Percentiles rank a stretch among this genome's conserved stretches.
These are phyloP conservation scores for Epizoanthus rinbou DNA, from an alignment of 92 coral and sea anemone genomes.

Conservation along the genomic window DNA sequence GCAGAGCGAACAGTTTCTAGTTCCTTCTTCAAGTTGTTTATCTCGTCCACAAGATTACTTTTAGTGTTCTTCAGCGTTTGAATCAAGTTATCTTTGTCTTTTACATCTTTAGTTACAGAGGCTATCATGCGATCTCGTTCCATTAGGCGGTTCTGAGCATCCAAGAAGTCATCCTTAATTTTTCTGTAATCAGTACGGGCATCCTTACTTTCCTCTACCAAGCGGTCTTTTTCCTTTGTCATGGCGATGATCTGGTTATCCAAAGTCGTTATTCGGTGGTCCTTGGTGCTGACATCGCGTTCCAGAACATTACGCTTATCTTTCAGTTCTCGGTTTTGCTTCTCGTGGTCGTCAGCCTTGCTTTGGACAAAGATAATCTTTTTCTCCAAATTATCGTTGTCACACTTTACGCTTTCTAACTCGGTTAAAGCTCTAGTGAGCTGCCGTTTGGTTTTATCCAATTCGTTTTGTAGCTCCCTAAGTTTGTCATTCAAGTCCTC, in stretches of 20 bases:
- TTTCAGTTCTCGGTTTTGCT: conserved; percentile 72
- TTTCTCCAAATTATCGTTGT: conserved; percentile 79
- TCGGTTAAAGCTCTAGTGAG: conserved; percentile 55
- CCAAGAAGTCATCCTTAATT: conserved; percentile 77
- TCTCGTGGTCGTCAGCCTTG: conserved; percentile 66
- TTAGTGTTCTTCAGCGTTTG: conserved; percentile 80
- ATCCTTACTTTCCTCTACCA: conserved; percentile 65
- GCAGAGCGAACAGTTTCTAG: conserved; percentile 79
- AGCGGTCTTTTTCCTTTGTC: conserved; percentile 80
- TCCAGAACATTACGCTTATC: conserved; percentile 77
- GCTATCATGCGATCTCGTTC: conserved; percentile 83
- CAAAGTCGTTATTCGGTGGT: conserved; percentile 72
- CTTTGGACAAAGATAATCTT: conserved; percentile 58
- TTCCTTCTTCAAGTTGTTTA: conserved; percentile 76
- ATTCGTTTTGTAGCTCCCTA: conserved; percentile 75
- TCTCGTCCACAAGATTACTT: conserved; percentile 67
- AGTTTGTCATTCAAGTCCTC: conserved; percentile 82
- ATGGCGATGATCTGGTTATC: conserved; percentile 76
- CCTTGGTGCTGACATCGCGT: conserved; percentile 72
- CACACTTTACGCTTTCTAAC: conserved; percentile 64
- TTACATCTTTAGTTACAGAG: conserved; percentile 74
- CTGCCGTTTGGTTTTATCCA: conserved; percentile 85
- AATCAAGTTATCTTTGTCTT: conserved; percentile 73
- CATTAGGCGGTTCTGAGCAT: conserved; percentile 70
- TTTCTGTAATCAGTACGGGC: conserved; percentile 83